Percentiles rank a stretch among this genome's conserved stretches.
Conservation (phyloP, 2,888 invertebrate species). For the Eilema depressum region DNA sequence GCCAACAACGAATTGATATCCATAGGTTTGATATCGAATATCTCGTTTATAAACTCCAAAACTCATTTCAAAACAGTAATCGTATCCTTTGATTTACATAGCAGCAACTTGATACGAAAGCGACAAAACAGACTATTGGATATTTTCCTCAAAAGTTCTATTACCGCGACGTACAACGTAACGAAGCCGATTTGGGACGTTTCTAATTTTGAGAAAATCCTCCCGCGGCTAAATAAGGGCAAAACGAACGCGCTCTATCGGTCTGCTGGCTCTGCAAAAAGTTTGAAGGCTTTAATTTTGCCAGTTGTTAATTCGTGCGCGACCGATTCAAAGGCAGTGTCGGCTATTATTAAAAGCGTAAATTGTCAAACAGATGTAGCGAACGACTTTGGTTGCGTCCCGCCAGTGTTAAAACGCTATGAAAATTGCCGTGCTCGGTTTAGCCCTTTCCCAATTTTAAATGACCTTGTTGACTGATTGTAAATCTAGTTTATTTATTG, state of each 20-base stretch:
- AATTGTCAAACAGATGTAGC: constrained; percentile 85
- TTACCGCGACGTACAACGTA: constrained; percentile 50
- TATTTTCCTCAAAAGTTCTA: constrained; percentile 47
- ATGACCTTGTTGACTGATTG: constrained; percentile 43
- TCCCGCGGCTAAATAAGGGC: constrained; percentile 64
- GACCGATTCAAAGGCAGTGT: constrained; percentile 82
- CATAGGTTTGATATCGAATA: not conserved
- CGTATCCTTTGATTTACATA: constrained; percentile 35
- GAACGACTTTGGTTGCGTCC: constrained; percentile 76
- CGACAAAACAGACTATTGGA: constrained; percentile 28
- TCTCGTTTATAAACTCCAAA: not conserved
- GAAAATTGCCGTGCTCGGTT: constrained; percentile 67
- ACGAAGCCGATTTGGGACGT: constrained; percentile 57
- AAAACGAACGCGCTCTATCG: constrained; percentile 63
- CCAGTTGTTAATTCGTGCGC: constrained; percentile 82
- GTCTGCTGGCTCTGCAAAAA: constrained; percentile 72
- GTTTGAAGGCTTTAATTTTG: constrained; percentile 84
- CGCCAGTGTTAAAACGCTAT: constrained; percentile 77
- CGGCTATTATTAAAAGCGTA: constrained; percentile 86
- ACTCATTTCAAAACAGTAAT: constrained; percentile 16
- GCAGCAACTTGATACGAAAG: constrained; percentile 39
- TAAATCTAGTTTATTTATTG: constrained; percentile 29
- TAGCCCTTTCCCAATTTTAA: constrained; percentile 56
- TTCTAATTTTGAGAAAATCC: constrained; percentile 69
- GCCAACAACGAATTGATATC: not conserved